Evolutionary conservation across 2,113 vertebrate genomes (phyloP), one percentile per base, ranked within the genome.

Genomic region (Saimiri boliviensis): DNA sequence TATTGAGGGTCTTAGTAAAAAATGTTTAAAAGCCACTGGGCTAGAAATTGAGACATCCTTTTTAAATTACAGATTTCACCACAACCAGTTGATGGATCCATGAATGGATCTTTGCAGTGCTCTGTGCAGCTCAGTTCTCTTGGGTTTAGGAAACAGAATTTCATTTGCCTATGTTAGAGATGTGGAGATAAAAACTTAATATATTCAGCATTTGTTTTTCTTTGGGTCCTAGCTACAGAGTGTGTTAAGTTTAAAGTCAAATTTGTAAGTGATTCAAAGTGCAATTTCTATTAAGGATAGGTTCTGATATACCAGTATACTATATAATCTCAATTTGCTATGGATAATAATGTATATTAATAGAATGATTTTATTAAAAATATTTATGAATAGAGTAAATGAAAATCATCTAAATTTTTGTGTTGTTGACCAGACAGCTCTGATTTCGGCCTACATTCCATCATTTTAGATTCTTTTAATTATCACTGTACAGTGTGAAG

Each of bases 381-480:
- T 14, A 68, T 71, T 8, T 93, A 45, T 80, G 60, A 82, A 42
- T 93, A 84, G 21, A 87, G 4, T 89, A 89, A 90, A 92, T 92
- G 11, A 80, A 76, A 90, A 37, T 77, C 45, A 49, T 95, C 79
- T 35, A 77, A 60, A 0, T 58, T 89, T 88, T 92, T 79, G 19
- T 89, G 74, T 94, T 95, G 54, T 74, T 96, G 85, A 37, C 23
- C 11, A 76, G 5, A 66, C 70, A 81, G 32, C 25, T 94, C 71
- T 92, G 77, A 71, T 16, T 82, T 92, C 73, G 17, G 10, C n/a
- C 49, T 73, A n/a, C 14, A 89, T 3, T 40, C 17, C n/a, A 77
- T 60, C 49, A 23, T 94, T 95, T 96, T 96, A 91, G 5, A 42
- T 95, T 71, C 8, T 95, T 95, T 90, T 58, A 86, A 42, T 92